Conservation (phyloP, 2,113 vertebrate species). For the Equus przewalskii region DNA sequence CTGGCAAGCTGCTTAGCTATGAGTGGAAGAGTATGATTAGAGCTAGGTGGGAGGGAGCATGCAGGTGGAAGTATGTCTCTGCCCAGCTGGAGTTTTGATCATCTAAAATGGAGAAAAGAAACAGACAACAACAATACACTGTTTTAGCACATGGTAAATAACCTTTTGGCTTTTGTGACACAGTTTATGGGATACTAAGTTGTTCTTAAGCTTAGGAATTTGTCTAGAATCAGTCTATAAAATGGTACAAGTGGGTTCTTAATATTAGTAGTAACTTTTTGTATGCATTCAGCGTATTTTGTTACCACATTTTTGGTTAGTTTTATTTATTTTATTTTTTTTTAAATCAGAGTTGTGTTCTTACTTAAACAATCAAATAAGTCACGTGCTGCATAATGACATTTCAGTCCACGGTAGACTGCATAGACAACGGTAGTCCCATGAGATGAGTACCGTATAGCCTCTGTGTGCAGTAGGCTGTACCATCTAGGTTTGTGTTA, state of each 20-base stretch:
- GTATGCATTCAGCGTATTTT: slow-evolving; percentile 9
- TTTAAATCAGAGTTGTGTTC: neutral
- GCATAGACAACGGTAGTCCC: no score
- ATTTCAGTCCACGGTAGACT: no score
- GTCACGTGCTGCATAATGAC: no score
- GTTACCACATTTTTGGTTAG: slow-evolving; percentile 11
- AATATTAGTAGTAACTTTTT: slow-evolving; percentile 36
- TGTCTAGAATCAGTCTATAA: slow-evolving; percentile 40
- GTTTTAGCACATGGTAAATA: slow-evolving; percentile 30
- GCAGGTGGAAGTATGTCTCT: neutral
- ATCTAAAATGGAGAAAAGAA: neutral
- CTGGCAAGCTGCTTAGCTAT: neutral
- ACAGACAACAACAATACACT: neutral
- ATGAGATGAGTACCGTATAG: no score
- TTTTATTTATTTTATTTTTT: slow-evolving; percentile 20
- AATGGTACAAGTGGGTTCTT: neutral
- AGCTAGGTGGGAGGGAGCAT: neutral
- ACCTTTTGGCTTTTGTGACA: slow-evolving; percentile 54
- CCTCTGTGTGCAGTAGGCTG: no score
- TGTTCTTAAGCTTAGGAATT: slow-evolving; percentile 54
- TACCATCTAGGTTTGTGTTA: no score
- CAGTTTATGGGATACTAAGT: slow-evolving; percentile 30
- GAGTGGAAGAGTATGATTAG: neutral
- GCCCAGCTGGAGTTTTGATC: slow-evolving; percentile 32
- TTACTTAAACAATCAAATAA: slow-evolving; percentile 18